A percentile compares a stretch with the other conserved stretches of the same genome.
These are phyloP conservation scores for Ptychochromis oligacanthus DNA, from an alignment of 2,113 vertebrate genomes.

Conservation along the genomic window DNA sequence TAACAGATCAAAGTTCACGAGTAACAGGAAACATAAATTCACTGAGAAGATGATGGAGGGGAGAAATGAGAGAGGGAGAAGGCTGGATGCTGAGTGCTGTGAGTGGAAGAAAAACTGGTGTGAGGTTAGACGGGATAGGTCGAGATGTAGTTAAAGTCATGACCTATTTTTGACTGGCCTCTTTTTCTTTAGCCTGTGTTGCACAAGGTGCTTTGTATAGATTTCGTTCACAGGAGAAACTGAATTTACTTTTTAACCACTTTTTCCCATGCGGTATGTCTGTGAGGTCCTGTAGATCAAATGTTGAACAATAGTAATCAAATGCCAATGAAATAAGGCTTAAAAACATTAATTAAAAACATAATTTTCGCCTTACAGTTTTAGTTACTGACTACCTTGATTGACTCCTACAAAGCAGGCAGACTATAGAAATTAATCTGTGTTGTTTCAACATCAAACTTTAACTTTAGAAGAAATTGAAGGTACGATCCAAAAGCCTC, in stretches of 20 bases:
- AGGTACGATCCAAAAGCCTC: background rate
- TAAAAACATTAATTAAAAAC: background rate
- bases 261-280: background rate
- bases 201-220: background rate
- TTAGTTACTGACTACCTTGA: background rate
- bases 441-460: background rate
- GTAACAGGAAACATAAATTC: conserved; percentile 37
- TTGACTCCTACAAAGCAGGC: background rate
- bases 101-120: background rate
- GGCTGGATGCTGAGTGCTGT: background rate
- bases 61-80: background rate
- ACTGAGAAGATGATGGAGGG: conserved; percentile 25
- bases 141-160: background rate
- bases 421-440: background rate
- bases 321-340: background rate
- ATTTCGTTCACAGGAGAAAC: background rate
- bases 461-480: background rate
- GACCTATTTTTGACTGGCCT: background rate
- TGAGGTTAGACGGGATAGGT: background rate
- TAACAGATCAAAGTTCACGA: conserved; percentile 50
- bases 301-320: background rate
- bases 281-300: background rate
- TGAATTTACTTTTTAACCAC: background rate
- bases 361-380: background rate
- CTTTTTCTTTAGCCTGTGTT: background rate